Evolutionary conservation across 2,888 invertebrate genomes (phyloP), one percentile per base, ranked within the genome.

Genomic region (Drosophila crucigera): DNA sequence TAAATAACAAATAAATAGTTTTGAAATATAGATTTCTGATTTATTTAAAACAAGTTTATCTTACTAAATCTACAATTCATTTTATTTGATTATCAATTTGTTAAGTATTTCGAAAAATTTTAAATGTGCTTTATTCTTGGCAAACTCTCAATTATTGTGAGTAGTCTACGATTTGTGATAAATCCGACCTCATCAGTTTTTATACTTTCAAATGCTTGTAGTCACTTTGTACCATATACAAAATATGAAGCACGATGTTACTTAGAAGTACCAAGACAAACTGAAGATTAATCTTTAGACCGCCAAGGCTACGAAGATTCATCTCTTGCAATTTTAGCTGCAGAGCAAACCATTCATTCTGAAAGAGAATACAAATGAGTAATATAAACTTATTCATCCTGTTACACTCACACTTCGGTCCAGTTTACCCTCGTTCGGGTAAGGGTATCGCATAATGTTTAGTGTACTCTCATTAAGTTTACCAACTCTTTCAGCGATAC

Each of bases 301-400:
- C 52, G 1, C 63, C 81, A 28, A 74, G 56, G 1, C 62, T 25
- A 1, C 35, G 33, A 3, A 68, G 4, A 5, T 53, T 43, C 0
- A 62, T 72, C 19, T 77, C 64, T 28, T 72, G 65, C 39, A 59
- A 43, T 0, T 58, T 41, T 9, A 80, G n/a, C 14, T 77, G 83
- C 0, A 82, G 33, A 4, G 56, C 56, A 6, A 81, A 35, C 71
- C 68, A 72, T 4, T 81, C 75, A 22, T 47, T 52, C 80, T 80
- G 47, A 14, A 58, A 69, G 6, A 19, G 22, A 41, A 0, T 16
- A 19, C 5, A 52, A 28, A 52, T 52, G 30, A 16, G 1, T 19
- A 14, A 28, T n/a, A 1, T 10, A 30, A 25, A 25, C 25, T 33
- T 5, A 28, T n/a, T 11, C 10, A 5, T 50, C 25, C 9, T 14